These are phyloP conservation scores for Philhelius pedissequus DNA, from an alignment of 2,888 invertebrate species.

Conservation along the genomic window DNA sequence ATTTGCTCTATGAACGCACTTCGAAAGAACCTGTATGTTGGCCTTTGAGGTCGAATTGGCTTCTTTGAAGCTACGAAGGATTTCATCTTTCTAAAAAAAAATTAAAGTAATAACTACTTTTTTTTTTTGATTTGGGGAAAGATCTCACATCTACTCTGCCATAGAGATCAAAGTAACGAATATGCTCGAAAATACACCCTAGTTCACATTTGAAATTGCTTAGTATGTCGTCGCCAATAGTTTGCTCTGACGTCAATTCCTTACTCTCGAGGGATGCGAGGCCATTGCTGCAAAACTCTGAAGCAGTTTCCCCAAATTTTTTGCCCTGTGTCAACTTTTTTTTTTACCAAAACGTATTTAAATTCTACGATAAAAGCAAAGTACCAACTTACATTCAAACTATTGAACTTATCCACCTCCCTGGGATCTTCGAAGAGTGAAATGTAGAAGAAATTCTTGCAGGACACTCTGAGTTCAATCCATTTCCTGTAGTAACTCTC, in stretches of 20 bases:
- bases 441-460: constrained; percentile 37
- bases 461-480: constrained; percentile 53
- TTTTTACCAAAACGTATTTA: neutral
- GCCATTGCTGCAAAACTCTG: constrained; percentile 68
- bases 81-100: constrained; percentile 65
- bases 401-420: constrained; percentile 10
- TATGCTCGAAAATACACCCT: constrained; percentile 69
- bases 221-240: constrained; percentile 24
- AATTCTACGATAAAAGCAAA: neutral
- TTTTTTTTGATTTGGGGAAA: neutral
- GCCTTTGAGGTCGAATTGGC: constrained; percentile 17
- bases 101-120: neutral
- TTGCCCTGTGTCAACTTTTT: constrained; percentile 33
- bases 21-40: constrained; percentile 17
- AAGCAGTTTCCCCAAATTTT: constrained; percentile 57
- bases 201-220: constrained; percentile 60
- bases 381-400: constrained; percentile 29
- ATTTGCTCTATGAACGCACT: constrained; percentile 70
- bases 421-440: constrained; percentile 43
- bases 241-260: constrained; percentile 45
- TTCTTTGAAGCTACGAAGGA: constrained; percentile 68
- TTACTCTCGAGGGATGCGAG: neutral
- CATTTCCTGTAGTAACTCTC: constrained; percentile 69
- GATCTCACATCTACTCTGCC: constrained; percentile 71
- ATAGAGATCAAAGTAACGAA: constrained; percentile 72